Percentiles rank a stretch among this genome's conserved stretches.
These are phyloP conservation scores for Parauchenoglanis ngamensis DNA, from an alignment of 2,797 vertebrate species.

Conservation along the genomic window DNA sequence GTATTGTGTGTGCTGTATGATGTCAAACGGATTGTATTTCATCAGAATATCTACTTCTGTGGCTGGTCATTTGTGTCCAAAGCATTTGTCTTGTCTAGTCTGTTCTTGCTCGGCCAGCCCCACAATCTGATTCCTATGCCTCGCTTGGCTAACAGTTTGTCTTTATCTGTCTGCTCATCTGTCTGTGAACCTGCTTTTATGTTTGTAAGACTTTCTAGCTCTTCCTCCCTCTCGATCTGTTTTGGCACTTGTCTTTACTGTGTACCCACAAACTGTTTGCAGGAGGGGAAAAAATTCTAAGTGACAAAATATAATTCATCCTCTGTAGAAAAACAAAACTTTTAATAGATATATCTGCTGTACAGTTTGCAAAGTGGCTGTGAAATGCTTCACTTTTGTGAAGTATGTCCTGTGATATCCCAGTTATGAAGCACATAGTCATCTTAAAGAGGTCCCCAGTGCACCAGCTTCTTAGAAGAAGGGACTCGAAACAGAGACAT, in stretches of 20 bases:
- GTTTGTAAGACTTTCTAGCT: constrained; percentile 33
- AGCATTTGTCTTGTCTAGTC: constrained; percentile 52
- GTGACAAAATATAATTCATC: constrained; percentile 33
- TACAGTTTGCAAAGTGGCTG: constrained; percentile 23
- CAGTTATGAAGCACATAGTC: constrained; percentile 46
- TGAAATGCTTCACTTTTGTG: constrained; percentile 24
- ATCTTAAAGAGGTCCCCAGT: constrained; percentile 48
- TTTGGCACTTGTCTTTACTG: constrained; percentile 26
- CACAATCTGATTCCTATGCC: constrained; percentile 54
- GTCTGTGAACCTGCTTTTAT: constrained; percentile 23
- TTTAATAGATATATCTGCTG: constrained; percentile 21
- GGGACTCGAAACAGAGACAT: constrained; percentile 51
- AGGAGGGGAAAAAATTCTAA: neutral
- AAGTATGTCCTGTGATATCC: constrained; percentile 43
- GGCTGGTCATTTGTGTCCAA: constrained; percentile 49
- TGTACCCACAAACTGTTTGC: neutral
- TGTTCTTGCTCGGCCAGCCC: constrained; percentile 33
- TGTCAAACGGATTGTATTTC: constrained; percentile 49
- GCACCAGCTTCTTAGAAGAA: constrained; percentile 46
- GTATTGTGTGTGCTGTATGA: constrained; percentile 61
- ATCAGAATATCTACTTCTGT: constrained; percentile 38
- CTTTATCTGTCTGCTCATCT: constrained; percentile 42
- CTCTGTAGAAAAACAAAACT: constrained; percentile 19
- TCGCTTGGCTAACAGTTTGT: constrained; percentile 45
- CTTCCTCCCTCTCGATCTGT: constrained; percentile 31